A percentile compares a stretch with the other conserved stretches of the same genome.
These are phyloP conservation scores for Cyprinella venusta DNA, from an alignment of 2,797 vertebrate species.

Conservation along the genomic window DNA sequence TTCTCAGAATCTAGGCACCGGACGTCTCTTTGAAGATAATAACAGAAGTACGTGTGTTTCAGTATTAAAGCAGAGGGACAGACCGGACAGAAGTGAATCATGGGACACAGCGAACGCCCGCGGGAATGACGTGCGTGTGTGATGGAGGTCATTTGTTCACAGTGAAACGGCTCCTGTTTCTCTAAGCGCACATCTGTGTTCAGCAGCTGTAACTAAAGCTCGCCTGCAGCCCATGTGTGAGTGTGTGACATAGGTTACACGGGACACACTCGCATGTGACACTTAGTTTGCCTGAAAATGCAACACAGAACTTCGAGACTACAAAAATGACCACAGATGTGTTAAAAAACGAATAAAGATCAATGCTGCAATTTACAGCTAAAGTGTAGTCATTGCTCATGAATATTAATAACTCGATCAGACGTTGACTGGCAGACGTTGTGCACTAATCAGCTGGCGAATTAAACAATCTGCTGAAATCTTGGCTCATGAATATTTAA, in stretches of 20 bases:
- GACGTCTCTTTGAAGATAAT: neutral
- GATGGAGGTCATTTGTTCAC: slow-evolving; percentile 35
- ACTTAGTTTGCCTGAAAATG: neutral
- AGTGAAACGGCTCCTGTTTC: neutral
- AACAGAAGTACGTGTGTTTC: neutral
- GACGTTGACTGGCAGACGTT: neutral
- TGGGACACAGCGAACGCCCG: neutral
- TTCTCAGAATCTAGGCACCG: neutral
- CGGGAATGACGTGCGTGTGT: slow-evolving; percentile 15
- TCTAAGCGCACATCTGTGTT: slow-evolving; percentile 37
- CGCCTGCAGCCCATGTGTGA: neutral
- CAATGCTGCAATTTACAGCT: neutral
- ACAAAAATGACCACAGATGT: neutral
- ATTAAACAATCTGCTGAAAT: neutral
- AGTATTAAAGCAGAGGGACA: neutral
- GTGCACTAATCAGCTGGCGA: neutral
- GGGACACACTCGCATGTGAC: neutral
- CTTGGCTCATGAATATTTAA: slow-evolving; percentile 25
- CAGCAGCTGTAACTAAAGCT: slow-evolving; percentile 40
- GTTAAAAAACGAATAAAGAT: neutral
- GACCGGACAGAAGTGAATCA: neutral
- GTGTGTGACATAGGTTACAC: neutral
- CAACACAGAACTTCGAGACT: neutral
- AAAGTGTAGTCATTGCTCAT: neutral
- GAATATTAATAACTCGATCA: neutral